Evolutionary conservation across 2,888 invertebrate genomes (phyloP), one percentile per base, ranked within the genome.

Genomic region (Zhuqinia jingwanae): DNA sequence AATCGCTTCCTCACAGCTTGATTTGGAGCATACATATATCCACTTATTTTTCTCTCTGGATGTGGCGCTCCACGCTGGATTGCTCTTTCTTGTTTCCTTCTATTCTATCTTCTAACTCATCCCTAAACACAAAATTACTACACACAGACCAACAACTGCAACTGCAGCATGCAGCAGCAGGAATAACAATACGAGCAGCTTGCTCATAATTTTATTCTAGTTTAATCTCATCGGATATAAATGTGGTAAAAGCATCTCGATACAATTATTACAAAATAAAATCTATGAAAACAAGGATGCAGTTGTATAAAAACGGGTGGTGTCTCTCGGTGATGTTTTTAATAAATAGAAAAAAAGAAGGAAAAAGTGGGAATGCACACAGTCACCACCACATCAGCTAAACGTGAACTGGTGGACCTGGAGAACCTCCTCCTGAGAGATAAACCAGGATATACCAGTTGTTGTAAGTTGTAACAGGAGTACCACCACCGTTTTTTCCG

Each of bases 1-100:
- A 84, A 84, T 84, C 77, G 84, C 78, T 84, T 84, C 78, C 84
- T 84, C 84, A 78, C 84, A 84, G 84, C 84, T 70, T 84, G 84
- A 84, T n/a, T 84, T 78, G 70, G 78, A 77, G 68, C 47, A n/a
- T n/a, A n/a, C n/a, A n/a, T n/a, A 76, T 68, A 56, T 84, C 78
- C 58, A 53, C 50, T n/a, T n/a, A n/a, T n/a, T 82, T 82, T 82
- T 73, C 50, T 8, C 53, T 53, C 70, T 11, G 82, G 63, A 56
- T 53, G 73, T 75, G 53, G 73, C 30, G 73, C 30, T 75, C 17
- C 73, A 50, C 27, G 50, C 27, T 75, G 73, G n/a, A n/a, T 30
- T 53, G 50, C 50, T 73, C 15, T 22, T 50, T n/a, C n/a, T n/a
- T n/a, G n/a, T 17, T 17, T 70, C 5, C 27, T 47, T 36, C 8